phyloP scores from a whole-genome alignment of 2,888 invertebrate species.

The Candidula unifasciata region DNA sequence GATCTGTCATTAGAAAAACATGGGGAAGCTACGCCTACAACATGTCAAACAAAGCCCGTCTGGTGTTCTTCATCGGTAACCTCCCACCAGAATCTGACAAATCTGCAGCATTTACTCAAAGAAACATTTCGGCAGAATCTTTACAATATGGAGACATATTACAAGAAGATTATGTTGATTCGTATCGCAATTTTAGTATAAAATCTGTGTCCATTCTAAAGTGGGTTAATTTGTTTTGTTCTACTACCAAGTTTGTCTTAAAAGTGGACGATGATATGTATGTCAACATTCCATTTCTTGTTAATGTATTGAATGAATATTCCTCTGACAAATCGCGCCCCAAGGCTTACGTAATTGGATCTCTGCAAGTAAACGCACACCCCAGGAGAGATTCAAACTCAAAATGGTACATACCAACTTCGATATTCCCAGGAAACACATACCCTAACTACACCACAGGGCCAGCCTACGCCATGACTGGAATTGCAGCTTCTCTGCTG shows the following conservation, averaged over 20 bases:
- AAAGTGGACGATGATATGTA: slow-evolving; percentile 76
- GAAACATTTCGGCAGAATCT: slow-evolving; percentile 63
- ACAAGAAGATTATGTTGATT: slow-evolving; percentile 75
- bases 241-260: slow-evolving; percentile 73
- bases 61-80: slow-evolving; percentile 72
- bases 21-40: slow-evolving; percentile 69
- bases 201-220: slow-evolving; percentile 78
- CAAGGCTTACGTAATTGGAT: slow-evolving; percentile 58
- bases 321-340: background rate
- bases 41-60: slow-evolving; percentile 38
- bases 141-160: slow-evolving; percentile 71
- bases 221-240: slow-evolving; percentile 77
- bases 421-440: slow-evolving; percentile 86
- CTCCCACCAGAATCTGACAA: background rate
- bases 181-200: slow-evolving; percentile 78
- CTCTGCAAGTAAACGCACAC: slow-evolving; percentile 55
- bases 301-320: slow-evolving; percentile 50
- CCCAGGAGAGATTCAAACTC: slow-evolving; percentile 89
- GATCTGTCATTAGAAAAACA: slow-evolving; percentile 69
- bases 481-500: slow-evolving; percentile 85
- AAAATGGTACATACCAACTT: slow-evolving; percentile 91
- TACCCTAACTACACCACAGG: slow-evolving; percentile 95
- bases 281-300: slow-evolving; percentile 59
- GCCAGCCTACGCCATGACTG: slow-evolving; percentile 91
- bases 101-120: slow-evolving; percentile 49